Evolutionary conservation across 1,140 invertebrate species (phyloP).

Genomic region (Limonius californicus): DNA sequence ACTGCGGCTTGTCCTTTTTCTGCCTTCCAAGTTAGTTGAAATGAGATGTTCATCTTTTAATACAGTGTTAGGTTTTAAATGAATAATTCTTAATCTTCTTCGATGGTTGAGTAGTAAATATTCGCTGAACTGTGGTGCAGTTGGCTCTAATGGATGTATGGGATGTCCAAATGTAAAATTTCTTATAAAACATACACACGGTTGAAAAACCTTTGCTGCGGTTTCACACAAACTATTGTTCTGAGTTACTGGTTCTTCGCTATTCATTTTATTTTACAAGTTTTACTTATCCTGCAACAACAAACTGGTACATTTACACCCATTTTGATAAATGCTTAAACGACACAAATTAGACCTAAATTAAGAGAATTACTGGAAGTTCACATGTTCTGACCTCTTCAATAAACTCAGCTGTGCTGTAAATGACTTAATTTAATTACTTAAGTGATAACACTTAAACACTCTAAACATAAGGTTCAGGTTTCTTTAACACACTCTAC

Average conservation of each 20-base stretch:
- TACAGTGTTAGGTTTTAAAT: constrained; percentile 36
- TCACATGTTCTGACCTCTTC: too few relatives aligned
- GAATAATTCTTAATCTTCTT: constrained; percentile 37
- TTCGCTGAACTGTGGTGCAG: constrained; percentile 37
- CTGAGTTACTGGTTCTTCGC: not conserved
- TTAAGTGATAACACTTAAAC: too few relatives aligned
- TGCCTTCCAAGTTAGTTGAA: constrained; percentile 23
- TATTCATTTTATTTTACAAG: not conserved
- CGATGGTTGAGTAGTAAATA: constrained; percentile 38
- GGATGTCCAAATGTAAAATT: constrained; percentile 33
- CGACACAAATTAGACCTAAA: too few relatives aligned
- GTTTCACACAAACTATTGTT: not conserved
- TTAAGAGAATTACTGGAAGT: too few relatives aligned
- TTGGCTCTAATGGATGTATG: constrained; percentile 37
- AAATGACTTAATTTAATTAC: too few relatives aligned
- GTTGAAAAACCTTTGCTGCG: constrained; percentile 32
- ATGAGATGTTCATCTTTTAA: constrained; percentile 15
- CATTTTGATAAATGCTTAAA: not conserved
- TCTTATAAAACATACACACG: constrained; percentile 32
- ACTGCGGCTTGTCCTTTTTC: constrained; percentile 29
- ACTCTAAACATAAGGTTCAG: too few relatives aligned
- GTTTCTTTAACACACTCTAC: too few relatives aligned
- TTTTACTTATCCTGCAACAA: not conserved
- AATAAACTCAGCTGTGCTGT: too few relatives aligned
- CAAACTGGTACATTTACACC: not conserved